These are phyloP conservation scores for Thereva unica DNA, from an alignment of 2,888 invertebrate species.

Conservation along the genomic window DNA sequence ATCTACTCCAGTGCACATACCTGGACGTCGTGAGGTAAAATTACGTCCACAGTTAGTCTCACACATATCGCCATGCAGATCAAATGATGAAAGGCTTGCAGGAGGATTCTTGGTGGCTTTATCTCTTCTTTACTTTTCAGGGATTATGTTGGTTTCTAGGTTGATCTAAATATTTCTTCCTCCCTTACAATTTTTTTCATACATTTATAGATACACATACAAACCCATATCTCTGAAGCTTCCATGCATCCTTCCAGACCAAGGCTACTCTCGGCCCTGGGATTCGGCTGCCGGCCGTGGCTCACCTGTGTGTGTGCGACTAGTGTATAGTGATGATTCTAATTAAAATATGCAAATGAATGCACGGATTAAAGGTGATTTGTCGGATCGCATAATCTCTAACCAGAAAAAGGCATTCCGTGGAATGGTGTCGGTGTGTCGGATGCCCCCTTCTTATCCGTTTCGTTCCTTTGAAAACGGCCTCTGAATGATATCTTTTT, in stretches of 20 bases:
- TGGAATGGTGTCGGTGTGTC: conserved; percentile 25
- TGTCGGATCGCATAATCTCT: conserved; percentile 41
- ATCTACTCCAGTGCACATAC: conserved; percentile 30
- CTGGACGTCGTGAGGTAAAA: conserved; percentile 34
- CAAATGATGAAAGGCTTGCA: conserved; percentile 33
- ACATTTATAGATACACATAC: no score
- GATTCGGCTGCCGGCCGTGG: no score
- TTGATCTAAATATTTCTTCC: conserved; percentile 22
- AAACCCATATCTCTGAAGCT: no score
- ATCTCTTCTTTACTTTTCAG: conserved; percentile 11
- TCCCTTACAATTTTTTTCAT: no score
- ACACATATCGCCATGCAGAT: conserved; percentile 31
- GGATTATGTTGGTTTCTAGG: conserved; percentile 30
- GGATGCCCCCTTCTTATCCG: neutral
- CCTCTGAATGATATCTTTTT: conserved; percentile 37
- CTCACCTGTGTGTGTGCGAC: conserved; percentile 17
- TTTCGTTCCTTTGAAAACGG: conserved; percentile 15
- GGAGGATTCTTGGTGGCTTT: conserved; percentile 24
- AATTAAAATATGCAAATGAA: conserved; percentile 46
- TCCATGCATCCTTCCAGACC: no score
- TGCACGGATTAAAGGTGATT: conserved; percentile 44
- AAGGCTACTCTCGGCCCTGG: no score
- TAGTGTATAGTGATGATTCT: conserved; percentile 39
- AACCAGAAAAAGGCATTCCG: conserved; percentile 29
- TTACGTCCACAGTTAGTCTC: conserved; percentile 26